A percentile compares a stretch with the other conserved stretches of the same genome.
phyloP scores from a whole-genome alignment of 2,797 vertebrate genomes.

The Pipistrellus pygmaeus region DNA sequence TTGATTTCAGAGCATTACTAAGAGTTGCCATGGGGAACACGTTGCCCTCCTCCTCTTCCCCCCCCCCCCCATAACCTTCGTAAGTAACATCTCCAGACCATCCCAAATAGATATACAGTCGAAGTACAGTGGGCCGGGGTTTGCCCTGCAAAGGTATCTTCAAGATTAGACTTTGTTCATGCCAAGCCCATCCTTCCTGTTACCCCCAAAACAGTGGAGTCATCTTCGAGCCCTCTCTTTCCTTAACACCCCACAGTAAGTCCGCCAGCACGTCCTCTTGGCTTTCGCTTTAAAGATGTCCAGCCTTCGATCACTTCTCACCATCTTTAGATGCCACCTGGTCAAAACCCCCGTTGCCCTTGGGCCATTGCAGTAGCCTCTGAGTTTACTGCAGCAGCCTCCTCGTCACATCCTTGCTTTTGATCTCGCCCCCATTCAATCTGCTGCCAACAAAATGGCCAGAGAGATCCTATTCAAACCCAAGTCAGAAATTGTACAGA shows the following conservation, averaged over 20 bases:
- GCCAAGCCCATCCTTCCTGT: neutral
- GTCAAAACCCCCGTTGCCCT: neutral
- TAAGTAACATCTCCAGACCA: too few species aligned
- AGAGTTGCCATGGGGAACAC: neutral
- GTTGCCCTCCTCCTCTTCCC: neutral
- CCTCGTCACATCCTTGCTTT: neutral
- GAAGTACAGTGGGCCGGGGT: too few species aligned
- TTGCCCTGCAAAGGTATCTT: neutral
- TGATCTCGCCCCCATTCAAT: neutral
- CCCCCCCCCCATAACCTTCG: neutral
- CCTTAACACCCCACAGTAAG: neutral
- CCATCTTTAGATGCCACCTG: neutral
- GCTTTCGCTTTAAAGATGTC: neutral
- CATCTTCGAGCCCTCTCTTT: neutral
- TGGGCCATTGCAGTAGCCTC: neutral
- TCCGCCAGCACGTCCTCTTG: neutral
- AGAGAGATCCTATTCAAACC: neutral
- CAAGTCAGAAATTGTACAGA: neutral
- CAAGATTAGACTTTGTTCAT: neutral
- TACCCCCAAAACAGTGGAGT: neutral
- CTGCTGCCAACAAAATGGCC: neutral
- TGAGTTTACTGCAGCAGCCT: neutral
- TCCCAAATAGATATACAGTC: neutral
- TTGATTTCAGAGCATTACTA: neutral
- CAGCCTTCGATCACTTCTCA: neutral